Conservation (phyloP, 2,888 invertebrate species). For the Polymixis flavicincta region DNA sequence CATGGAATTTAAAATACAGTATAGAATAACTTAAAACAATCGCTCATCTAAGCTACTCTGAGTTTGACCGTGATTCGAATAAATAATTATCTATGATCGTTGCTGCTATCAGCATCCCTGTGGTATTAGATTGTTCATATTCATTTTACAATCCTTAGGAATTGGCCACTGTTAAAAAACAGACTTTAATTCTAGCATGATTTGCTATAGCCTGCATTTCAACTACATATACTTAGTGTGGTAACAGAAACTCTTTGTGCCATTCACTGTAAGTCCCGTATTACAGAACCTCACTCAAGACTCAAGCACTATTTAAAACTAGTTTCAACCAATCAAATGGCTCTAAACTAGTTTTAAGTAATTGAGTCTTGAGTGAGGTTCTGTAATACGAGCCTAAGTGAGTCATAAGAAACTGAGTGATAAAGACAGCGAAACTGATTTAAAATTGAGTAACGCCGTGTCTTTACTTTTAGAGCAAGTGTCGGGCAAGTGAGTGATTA, state of each 20-base stretch:
- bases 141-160: slow-evolving; percentile 1
- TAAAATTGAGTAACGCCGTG: slow-evolving; percentile 1
- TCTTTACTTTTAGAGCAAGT: not conserved
- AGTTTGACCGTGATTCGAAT: slow-evolving; percentile 3
- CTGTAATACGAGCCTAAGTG: too few species aligned
- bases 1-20: slow-evolving; percentile 12
- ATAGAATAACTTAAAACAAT: slow-evolving; percentile 16
- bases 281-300: too few species aligned
- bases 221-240: too few species aligned
- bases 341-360: too few species aligned
- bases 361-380: too few species aligned
- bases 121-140: not conserved
- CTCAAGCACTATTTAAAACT: too few species aligned
- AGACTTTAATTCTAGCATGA: not conserved
- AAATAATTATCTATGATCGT: slow-evolving; percentile 3
- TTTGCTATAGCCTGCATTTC: not conserved
- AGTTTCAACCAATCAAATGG: too few species aligned
- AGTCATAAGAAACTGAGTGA: slow-evolving; percentile 13
- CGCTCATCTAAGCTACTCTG: slow-evolving; percentile 19
- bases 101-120: not conserved
- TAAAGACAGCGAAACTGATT: not conserved
- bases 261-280: too few species aligned
- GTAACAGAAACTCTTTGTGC: slow-evolving; percentile 19
- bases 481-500: not conserved
- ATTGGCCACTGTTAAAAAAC: slow-evolving; percentile 8